Evolutionary conservation across 2,888 invertebrate genomes (phyloP), one percentile per base, ranked within the genome.

Genomic region (Baronia brevicornis): DNA sequence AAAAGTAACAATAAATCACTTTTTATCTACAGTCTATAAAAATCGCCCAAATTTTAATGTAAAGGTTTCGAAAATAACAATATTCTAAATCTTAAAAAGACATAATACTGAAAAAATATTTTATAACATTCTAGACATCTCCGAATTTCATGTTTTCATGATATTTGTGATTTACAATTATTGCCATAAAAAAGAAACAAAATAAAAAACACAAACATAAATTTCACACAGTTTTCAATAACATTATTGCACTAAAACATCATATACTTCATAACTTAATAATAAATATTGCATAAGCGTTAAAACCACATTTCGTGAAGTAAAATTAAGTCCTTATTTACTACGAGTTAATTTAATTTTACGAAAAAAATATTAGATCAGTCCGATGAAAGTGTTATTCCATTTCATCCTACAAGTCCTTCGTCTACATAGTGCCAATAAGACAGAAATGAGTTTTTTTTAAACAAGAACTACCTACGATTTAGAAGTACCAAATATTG

Each of bases 221-320:
- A 71, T 77, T 79, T 71, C 68, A 74, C 75, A 73, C 70, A 71
- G 69, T 72, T 78, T 74, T 74, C 66, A 75, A 77, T 79, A 75
- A 77, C 73, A 74, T 78, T 80, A 82, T 82, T 84, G 82, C 82
- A 82, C 82, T 80, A 73, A 72, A 77, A 53, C 67, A 66, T 75
- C 59, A 69, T 66, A 71, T 54, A 38, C 18, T 45, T 54, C 53
- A 73, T 74, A 80, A 79, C 77, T 82, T 77, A 82, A 71, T 68
- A 79, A 82, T 82, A 80, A 80, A 82, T 80, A 82, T 80, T 79
- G 74, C 74, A 63, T 75, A 75, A 75, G 75, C 79, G 71, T 77
- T 72, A 72, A 52, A 52, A 71, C 72, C 68, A 75, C 69, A 59
- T 69, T 62, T 61, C 53, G 60, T 71, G 60, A 69, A 69, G 57